Percentiles rank a stretch among this genome's conserved stretches.
Conservation (phyloP, 2,113 vertebrate genomes). For the Sphyrna mokarran region DNA sequence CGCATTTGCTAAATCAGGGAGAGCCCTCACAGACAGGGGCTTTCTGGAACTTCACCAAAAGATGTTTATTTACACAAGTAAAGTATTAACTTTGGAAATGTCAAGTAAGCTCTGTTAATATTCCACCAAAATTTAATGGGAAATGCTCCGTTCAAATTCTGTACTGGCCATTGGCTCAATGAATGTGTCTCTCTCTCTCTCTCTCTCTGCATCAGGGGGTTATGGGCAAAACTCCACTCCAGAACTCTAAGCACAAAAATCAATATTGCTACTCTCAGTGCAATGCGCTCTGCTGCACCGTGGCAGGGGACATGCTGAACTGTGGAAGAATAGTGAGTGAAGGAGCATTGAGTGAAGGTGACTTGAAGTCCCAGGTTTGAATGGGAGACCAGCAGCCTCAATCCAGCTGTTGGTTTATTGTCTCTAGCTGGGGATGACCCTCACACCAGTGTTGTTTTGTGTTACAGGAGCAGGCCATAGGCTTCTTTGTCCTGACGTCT, state of each 20-base stretch:
- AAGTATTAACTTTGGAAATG: neutral
- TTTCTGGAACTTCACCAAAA: neutral
- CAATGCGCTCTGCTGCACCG: neutral
- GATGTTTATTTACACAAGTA: neutral
- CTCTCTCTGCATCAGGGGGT: neutral
- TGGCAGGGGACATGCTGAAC: neutral
- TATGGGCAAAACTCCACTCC: neutral
- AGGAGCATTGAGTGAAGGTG: neutral
- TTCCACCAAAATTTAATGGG: neutral
- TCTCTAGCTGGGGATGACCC: neutral
- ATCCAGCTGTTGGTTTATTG: neutral
- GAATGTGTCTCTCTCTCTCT: neutral
- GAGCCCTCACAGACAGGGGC: neutral
- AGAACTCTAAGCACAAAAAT: neutral
- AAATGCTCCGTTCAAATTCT: neutral
- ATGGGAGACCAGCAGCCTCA: neutral
- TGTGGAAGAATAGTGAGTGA: neutral
- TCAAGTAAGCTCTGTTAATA: neutral
- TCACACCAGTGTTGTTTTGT: neutral
- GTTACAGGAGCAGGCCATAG: constrained; percentile 59
- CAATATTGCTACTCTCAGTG: neutral
- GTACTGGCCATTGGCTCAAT: neutral
- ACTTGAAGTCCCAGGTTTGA: no score
- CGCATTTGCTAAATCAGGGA: neutral
- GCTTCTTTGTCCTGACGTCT: neutral